Evolutionary conservation across 2,113 vertebrate species (phyloP).

Genomic region (Anguilla japonica): DNA sequence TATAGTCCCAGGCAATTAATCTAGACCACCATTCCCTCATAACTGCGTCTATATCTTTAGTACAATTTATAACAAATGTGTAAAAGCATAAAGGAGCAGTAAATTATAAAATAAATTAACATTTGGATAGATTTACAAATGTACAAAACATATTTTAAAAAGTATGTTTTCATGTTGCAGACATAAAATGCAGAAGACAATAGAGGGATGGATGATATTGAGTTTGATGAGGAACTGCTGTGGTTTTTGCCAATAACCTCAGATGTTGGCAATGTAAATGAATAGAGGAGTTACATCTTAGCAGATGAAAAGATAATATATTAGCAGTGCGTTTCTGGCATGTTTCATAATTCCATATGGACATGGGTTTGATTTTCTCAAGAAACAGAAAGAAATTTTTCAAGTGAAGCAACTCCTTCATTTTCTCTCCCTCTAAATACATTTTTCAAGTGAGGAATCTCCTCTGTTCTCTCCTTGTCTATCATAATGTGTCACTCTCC

Average conservation of each 20-base stretch:
- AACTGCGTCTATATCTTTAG: not conserved
- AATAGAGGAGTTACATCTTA: not conserved
- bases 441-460: not conserved
- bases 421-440: no score
- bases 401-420: not conserved
- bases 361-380: not conserved
- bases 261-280: not conserved
- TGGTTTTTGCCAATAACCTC: not conserved
- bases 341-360: not conserved
- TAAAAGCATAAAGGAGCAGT: not conserved
- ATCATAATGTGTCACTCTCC: not conserved
- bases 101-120: not conserved
- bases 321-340: not conserved
- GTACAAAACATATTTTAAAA: not conserved
- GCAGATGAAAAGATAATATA: constrained; percentile 8
- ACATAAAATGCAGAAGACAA: not conserved
- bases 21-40: not conserved
- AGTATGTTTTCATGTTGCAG: not conserved
- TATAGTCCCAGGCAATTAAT: not conserved
- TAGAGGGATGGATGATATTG: not conserved
- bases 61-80: not conserved
- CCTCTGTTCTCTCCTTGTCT: not conserved
- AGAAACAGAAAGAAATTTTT: not conserved
- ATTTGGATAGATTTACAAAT: not conserved
- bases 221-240: not conserved